Evolutionary conservation across 2,797 vertebrate species (phyloP).

Genomic region (Labeo calbasu): DNA sequence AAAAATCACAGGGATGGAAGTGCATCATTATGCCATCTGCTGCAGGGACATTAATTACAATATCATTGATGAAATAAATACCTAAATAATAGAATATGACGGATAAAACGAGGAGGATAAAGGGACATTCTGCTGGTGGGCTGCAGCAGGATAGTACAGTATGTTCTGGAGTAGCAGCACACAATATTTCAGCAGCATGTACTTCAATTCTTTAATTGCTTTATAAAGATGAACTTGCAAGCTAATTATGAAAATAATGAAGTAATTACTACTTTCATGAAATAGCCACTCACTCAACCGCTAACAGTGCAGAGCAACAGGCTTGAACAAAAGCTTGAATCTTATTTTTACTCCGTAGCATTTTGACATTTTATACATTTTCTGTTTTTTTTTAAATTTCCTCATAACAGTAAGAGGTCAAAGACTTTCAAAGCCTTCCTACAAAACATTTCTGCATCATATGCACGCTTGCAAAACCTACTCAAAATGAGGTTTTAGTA

Average conservation of each 20-base stretch:
- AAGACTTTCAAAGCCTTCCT: background rate
- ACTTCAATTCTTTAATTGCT: background rate
- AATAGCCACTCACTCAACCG: background rate
- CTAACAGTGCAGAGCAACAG: background rate
- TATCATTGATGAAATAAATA: constrained; percentile 59
- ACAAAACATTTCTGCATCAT: background rate
- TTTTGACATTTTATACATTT: constrained; percentile 2
- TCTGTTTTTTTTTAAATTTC: background rate
- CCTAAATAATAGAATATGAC: constrained; percentile 23
- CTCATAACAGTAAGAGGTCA: background rate
- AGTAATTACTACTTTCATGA: constrained; percentile 8
- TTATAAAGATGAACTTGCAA: background rate
- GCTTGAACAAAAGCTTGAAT: background rate
- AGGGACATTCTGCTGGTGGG: background rate
- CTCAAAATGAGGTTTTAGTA: background rate
- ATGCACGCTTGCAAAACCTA: background rate
- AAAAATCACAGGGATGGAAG: constrained; percentile 54
- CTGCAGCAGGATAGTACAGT: background rate
- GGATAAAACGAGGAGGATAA: background rate
- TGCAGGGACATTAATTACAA: constrained; percentile 59
- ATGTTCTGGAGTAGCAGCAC: background rate
- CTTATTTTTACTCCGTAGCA: background rate
- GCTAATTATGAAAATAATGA: background rate
- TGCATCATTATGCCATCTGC: constrained; percentile 50
- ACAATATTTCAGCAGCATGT: background rate